phyloP scores from a whole-genome alignment of 1,140 invertebrate genomes.

The Oryzaephilus surinamensis region DNA sequence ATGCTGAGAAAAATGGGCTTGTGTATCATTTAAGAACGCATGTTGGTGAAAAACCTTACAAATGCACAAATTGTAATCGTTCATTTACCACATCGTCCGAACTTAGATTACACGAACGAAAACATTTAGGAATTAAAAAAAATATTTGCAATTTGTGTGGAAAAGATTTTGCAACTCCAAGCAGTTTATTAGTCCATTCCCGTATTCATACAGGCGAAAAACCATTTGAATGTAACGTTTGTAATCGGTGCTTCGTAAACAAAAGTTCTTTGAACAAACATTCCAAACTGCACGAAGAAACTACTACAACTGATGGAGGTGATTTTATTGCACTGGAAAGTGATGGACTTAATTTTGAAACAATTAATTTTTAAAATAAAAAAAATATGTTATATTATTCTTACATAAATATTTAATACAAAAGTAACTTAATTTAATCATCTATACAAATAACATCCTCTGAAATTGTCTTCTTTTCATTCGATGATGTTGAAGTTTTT shows the following conservation, averaged over 20 bases:
- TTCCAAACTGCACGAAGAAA: too few species aligned
- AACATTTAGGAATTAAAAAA: slow-evolving; percentile 58
- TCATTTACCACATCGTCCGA: slow-evolving; percentile 10
- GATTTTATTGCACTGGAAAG: too few species aligned
- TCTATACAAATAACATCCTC: too few species aligned
- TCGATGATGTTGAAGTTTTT: too few species aligned
- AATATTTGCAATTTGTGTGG: slow-evolving; percentile 34
- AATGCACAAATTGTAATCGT: slow-evolving; percentile 10
- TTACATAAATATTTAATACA: too few species aligned
- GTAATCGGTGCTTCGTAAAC: background rate
- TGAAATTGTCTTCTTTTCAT: too few species aligned
- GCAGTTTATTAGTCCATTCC: slow-evolving; percentile 42
- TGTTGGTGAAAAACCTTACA: slow-evolving; percentile 12
- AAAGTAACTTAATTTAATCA: too few species aligned
- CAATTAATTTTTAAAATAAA: background rate
- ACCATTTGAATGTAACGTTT: slow-evolving; percentile 35
- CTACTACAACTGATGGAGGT: too few species aligned
- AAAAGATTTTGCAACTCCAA: slow-evolving; percentile 33
- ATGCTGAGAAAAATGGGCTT: slow-evolving; percentile 7
- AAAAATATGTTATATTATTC: background rate
- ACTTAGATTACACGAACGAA: slow-evolving; percentile 43
- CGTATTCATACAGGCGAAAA: slow-evolving; percentile 55
- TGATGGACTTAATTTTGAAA: too few species aligned
- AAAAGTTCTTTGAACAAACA: background rate
- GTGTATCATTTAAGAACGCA: slow-evolving; percentile 12